Conservation (phyloP, 2,113 vertebrate genomes). For the Thalassoma bifasciatum region DNA sequence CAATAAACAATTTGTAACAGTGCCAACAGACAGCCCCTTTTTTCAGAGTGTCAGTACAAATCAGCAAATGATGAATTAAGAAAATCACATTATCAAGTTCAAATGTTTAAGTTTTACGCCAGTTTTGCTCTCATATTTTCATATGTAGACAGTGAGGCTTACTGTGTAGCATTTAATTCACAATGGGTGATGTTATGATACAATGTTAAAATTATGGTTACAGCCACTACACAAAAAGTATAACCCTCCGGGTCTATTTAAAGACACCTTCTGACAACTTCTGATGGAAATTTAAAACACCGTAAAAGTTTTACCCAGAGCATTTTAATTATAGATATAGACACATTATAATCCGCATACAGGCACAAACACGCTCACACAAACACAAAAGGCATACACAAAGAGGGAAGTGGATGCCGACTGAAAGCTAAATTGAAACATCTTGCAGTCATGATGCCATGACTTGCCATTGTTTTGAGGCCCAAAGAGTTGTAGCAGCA, state of each 20-base stretch:
- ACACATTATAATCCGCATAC: conserved; percentile 27
- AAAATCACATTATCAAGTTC: too few relatives aligned
- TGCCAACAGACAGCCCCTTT: conserved; percentile 65
- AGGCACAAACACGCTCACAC: conserved; percentile 36
- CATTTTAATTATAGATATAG: too few relatives aligned
- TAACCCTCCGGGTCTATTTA: too few relatives aligned
- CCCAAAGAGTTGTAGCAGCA: conserved; percentile 60
- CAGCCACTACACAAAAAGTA: not conserved
- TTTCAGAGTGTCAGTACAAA: conserved; percentile 57
- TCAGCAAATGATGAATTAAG: conserved; percentile 50
- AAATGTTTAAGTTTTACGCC: too few relatives aligned
- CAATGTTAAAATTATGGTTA: not conserved
- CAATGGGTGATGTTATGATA: not conserved
- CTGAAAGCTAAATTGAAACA: conserved; percentile 78
- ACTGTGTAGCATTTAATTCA: not conserved
- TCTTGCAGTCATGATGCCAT: conserved; percentile 78
- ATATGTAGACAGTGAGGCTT: too few relatives aligned
- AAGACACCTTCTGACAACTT: too few relatives aligned
- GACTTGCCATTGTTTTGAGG: conserved; percentile 65
- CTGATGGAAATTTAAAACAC: too few relatives aligned
- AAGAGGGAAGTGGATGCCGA: conserved; percentile 52
- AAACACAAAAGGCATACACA: conserved; percentile 56
- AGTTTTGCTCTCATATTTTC: too few relatives aligned
- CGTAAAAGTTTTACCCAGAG: too few relatives aligned
- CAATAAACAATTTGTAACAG: conserved; percentile 71